Conservation (phyloP, 37 sponge, comb jelly and placozoan genomes). For the Geodia barretti region DNA sequence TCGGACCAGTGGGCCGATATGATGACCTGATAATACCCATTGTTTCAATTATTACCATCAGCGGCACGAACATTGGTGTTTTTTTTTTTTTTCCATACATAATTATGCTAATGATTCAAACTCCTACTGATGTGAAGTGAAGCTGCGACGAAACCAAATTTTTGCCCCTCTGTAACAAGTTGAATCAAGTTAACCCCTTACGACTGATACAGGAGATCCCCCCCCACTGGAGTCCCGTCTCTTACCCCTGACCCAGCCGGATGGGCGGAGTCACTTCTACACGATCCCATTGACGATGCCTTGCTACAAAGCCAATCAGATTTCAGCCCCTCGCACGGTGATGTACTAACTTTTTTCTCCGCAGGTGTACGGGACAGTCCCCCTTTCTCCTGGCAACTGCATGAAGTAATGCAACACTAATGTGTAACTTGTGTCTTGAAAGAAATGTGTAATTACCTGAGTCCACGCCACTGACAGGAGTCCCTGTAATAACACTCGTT, state of each 20-base stretch:
- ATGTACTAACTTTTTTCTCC: conserved; percentile 59
- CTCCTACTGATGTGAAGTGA: too few relatives aligned
- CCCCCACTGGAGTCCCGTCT: conserved; percentile 41
- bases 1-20: conserved; percentile 71
- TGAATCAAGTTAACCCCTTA: not conserved
- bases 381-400: conserved; percentile 14
- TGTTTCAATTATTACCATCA: too few relatives aligned
- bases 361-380: conserved; percentile 49
- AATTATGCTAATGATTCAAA: too few relatives aligned
- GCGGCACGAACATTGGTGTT: too few relatives aligned
- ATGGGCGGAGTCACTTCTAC: conserved; percentile 80
- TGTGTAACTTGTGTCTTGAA: not conserved
- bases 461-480: conserved; percentile 22
- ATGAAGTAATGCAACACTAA: not conserved
- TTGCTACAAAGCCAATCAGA: conserved; percentile 31
- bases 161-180: too few relatives aligned
- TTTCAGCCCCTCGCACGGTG: conserved; percentile 69
- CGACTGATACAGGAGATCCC: too few relatives aligned
- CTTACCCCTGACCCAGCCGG: conserved; percentile 38
- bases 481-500: conserved; percentile 55
- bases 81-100: too few relatives aligned
- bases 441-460: conserved; percentile 25
- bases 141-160: too few relatives aligned
- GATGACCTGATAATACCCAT: conserved; percentile 34
- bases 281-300: conserved; percentile 70